phyloP scores from a whole-genome alignment of 1,140 invertebrate species.

The Caerostris extrusa region DNA sequence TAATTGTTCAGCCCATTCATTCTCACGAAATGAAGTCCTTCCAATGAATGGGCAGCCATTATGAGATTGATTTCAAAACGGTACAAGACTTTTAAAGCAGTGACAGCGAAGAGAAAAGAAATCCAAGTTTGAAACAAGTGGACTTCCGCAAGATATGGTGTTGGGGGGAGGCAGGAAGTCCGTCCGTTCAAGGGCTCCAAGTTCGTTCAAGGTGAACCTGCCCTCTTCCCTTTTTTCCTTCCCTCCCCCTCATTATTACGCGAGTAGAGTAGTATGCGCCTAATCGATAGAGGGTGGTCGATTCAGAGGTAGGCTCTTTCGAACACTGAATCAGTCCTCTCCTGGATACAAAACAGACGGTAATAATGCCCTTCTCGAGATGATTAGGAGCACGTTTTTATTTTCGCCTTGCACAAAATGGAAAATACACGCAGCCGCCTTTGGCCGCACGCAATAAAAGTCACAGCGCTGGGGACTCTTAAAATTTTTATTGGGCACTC shows the following conservation, averaged over 20 bases:
- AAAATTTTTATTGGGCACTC: not conserved
- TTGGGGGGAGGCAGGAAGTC: constrained; percentile 1
- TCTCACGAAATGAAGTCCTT: too few relatives aligned
- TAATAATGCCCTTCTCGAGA: constrained; percentile 33
- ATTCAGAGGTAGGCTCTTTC: constrained; percentile 50
- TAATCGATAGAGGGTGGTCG: constrained; percentile 51
- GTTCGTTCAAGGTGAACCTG: constrained; percentile 67
- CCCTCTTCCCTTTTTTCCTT: not conserved
- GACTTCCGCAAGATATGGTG: not conserved
- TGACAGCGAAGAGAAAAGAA: not conserved
- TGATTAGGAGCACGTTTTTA: constrained; percentile 30
- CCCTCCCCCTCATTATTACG: constrained; percentile 1
- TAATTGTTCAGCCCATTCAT: too few relatives aligned
- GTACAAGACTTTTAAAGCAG: too few relatives aligned
- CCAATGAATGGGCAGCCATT: too few relatives aligned
- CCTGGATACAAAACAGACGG: constrained; percentile 31
- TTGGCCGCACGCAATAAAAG: constrained; percentile 6
- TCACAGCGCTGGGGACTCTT: not conserved
- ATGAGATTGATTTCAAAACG: too few relatives aligned
- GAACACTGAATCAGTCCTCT: constrained; percentile 23
- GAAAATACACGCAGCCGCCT: not conserved
- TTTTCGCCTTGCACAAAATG: not conserved
- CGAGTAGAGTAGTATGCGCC: constrained; percentile 24
- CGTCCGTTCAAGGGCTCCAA: constrained; percentile 21
- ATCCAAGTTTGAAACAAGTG: not conserved